Evolutionary conservation across 2,888 invertebrate species (phyloP), one percentile per base, ranked within the genome.

Genomic region (Itoplectis maculator): DNA sequence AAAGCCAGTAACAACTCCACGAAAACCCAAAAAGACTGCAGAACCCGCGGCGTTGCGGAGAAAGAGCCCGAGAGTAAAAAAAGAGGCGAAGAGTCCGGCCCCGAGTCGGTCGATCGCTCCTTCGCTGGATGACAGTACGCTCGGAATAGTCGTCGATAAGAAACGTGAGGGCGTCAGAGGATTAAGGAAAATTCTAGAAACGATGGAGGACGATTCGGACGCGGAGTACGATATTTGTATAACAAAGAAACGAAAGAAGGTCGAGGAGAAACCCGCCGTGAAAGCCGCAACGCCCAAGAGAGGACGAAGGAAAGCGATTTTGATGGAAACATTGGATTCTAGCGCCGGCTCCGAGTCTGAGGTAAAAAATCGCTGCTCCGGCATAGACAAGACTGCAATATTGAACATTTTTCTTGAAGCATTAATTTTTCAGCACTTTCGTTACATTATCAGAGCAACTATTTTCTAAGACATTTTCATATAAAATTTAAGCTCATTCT

Each of bases 151-250:
- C 70, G 87, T 89, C 3, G 89, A 92, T 66, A 90, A 90, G 81
- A 91, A 89, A 61, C 88, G 90, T 42, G 89, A 87, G 59, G 87
- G 86, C 49, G 72, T 87, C 18, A 86, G 80, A 35, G 89, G 91
- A 59, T 86, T 90, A 79, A 88, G 83, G 76, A 84, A 89, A 66
- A 84, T 86, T 65, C 69, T 91, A 51, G 80, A 86, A 20, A 84
- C 87, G 20, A 91, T 92, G 69, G 88, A 83, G 9, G 86, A 86
- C 49, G 88, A 92, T 29, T 89, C 92, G 13, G 90, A 91, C 63
- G 89, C 86, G 37, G 90, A 91, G 70, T 91, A 90, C 76, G 91
- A 90, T 77, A 89, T 92, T 66, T 88, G 88, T 87, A 91, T 90
- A 80, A 88, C 86, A 70, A 89, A 90, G 83, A 90, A 90, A 79